A percentile compares a stretch with the other conserved stretches of the same genome.
Conservation (phyloP, 2,888 invertebrate genomes). For the Yponomeuta malinellus region DNA sequence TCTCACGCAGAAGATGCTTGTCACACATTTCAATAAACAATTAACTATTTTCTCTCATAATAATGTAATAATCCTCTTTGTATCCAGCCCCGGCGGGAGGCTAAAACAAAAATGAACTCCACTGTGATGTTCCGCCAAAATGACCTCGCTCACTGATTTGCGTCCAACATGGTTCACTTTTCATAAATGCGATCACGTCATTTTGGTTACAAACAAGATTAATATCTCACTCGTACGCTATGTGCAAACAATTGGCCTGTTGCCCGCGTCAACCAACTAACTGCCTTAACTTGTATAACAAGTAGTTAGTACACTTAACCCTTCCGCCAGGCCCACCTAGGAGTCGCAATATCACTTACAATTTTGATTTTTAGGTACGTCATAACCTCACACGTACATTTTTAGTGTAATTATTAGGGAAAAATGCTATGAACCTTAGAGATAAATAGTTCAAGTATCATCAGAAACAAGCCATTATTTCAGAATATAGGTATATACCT, state of each 20-base stretch:
- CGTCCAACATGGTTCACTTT: constrained; percentile 7
- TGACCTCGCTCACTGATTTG: not conserved
- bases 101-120: not conserved
- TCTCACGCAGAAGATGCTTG: constrained; percentile 42
- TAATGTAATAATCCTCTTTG: not conserved
- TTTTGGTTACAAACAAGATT: constrained; percentile 3
- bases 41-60: not conserved
- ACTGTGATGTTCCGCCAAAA: not conserved
- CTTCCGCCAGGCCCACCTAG: too few relatives aligned
- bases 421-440: too few relatives aligned
- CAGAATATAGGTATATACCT: too few relatives aligned
- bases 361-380: too few relatives aligned
- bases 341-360: too few relatives aligned
- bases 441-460: too few relatives aligned
- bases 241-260: not conserved
- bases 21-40: constrained; percentile 44
- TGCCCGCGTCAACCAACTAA: not conserved
- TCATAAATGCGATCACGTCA: constrained; percentile 10
- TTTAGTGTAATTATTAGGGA: too few relatives aligned
- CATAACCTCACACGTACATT: too few relatives aligned
- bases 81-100: not conserved
- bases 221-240: not conserved
- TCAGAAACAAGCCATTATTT: too few relatives aligned
- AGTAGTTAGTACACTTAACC: too few relatives aligned
- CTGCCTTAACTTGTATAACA: too few relatives aligned